Base-by-base conservation (phyloP, 1,140 invertebrate genomes). In the Drosophila mayri region DNA sequence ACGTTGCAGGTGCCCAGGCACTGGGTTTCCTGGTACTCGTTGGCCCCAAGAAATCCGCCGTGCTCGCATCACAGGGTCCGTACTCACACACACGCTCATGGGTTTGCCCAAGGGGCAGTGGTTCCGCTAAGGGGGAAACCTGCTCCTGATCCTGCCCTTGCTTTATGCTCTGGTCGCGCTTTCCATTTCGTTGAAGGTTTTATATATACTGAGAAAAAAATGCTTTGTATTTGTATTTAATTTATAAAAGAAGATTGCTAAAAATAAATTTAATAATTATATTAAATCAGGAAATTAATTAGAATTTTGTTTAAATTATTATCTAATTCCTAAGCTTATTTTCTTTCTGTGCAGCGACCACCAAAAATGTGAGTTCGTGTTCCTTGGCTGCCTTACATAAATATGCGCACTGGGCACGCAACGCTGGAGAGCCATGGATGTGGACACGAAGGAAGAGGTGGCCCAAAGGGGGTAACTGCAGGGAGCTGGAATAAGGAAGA, bases 361-460 rank as follows among this genome's bases (percentile, higher is more conserved):
- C 49, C 76, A 67, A 71, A 76, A 83, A 65, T 79, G 65, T 71
- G 78, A 77, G 84, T 25, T 38, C 83, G 79, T 83, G 79, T 80
- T 83, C 43, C 60, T 77, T 65, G 58, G 66, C 52, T 80, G 73
- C 41, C 80, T 59, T 57, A 83, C 72, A 87, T 87, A 87, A 88
- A 87, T 88, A 87, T 83, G 81, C 67, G 67, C 65, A 54, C 72
- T 46, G 71, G 67, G 67, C 76, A 87, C 84, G 83, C 84, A 70
- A 88, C 63, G 47, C 32, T n/a, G 62, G 54, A 59, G 35, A 9
- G 1, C 20, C 25, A 20, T 55, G 18, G 11, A 66, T 47, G 43
- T 67, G 65, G 44, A 30, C 28, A 8, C 20, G 9, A 32, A 16
- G 32, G 32, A 16, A 6, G 55, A 58, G 62, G 58, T 22, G 41